Base-by-base conservation (phyloP, 2,113 vertebrate genomes). In the Pygoscelis adeliae region DNA sequence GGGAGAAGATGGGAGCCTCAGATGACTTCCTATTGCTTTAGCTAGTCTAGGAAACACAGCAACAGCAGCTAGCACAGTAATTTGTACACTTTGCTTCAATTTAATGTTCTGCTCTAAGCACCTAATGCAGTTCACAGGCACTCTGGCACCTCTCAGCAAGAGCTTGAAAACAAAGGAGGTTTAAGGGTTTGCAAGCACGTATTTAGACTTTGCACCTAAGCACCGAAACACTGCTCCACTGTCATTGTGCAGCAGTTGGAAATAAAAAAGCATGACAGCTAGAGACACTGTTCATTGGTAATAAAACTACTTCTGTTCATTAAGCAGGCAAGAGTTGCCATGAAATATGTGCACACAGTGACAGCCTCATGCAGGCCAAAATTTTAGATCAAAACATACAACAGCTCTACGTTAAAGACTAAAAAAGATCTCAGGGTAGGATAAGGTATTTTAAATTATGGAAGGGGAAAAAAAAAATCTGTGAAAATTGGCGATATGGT, bases 241-340 rank as follows among this genome's bases (percentile, higher is more conserved):
- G 89, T 93, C 69, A 7, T 14, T 94, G 94, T 87, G 92, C 96
- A 95, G 65, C 0, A 63, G 38, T 27, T 79, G 92, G 94, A 96
- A 96, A 40, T 95, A 96, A 93, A 78, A 17, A 6, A 78, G 52
- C 9, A 1, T 14, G 90, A 84, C 96, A 96, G 92, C 69, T 21
- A 46, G 47, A 84, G 83, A 36, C 47, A 14, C 67, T 15, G 71
- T 85, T 47, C 27, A 2, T 2, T 11, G 47, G 11, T 27, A 52
- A 58, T 20, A 42, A 58, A 58, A 15, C 11, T 5, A 3, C 14
- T 15, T 10, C 76, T 9, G 29, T 7, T 67, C 76, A 50, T 67
- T 34, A 77, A 25, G 74, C 38, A 52, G 52, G 62, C 27, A 1
- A 83, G 61, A 0, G 50, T 21, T 61, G 79, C 82, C 5, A 2